Evolutionary conservation across 92 coral and sea anemone species (phyloP).

Genomic region (Muricea muricata): DNA sequence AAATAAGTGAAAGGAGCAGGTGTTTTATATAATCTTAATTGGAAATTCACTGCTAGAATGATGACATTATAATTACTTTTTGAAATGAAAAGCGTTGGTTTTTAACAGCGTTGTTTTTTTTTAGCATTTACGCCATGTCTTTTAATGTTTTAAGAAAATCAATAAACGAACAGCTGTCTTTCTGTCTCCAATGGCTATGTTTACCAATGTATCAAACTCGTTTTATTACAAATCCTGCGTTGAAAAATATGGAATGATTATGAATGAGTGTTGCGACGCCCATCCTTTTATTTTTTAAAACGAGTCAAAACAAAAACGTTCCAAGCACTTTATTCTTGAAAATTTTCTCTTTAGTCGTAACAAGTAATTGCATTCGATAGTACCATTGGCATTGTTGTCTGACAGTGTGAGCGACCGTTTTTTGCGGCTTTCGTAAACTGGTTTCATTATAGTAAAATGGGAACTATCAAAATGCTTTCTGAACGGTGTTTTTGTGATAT

Average conservation of each 20-base stretch:
- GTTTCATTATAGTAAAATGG: too few relatives aligned
- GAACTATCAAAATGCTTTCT: too few relatives aligned
- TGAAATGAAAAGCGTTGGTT: background rate
- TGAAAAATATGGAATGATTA: too few relatives aligned
- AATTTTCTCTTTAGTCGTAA: background rate
- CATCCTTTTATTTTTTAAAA: too few relatives aligned
- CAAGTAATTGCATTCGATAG: background rate
- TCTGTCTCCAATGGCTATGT: background rate
- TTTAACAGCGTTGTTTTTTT: background rate
- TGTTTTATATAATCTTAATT: background rate
- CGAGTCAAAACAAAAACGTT: too few relatives aligned
- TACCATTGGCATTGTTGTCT: background rate
- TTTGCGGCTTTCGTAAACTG: too few relatives aligned
- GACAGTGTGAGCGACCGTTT: too few relatives aligned
- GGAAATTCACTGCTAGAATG: constrained; percentile 13
- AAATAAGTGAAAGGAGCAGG: constrained; percentile 7
- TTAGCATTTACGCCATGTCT: background rate
- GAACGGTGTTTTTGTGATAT: too few relatives aligned
- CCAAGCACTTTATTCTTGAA: background rate
- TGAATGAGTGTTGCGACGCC: too few relatives aligned
- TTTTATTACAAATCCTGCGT: background rate
- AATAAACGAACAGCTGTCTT: background rate
- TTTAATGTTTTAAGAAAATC: background rate
- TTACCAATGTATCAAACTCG: background rate
- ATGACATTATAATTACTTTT: constrained; percentile 10